These are phyloP conservation scores for Bujurquina vittata DNA, from an alignment of 2,113 vertebrate genomes.

Conservation along the genomic window DNA sequence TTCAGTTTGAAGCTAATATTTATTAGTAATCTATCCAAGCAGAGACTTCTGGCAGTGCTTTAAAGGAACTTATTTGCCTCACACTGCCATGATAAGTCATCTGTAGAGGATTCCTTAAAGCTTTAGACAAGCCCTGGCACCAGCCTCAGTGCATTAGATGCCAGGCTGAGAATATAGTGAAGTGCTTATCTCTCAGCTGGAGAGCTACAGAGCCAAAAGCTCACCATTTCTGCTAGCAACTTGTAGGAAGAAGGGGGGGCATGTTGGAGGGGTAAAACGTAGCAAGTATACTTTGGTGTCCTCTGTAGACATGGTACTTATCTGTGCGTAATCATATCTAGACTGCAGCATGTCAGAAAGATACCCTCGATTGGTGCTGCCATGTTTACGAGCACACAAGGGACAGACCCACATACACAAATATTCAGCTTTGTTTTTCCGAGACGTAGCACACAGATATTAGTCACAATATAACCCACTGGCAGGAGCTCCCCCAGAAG, in stretches of 20 bases:
- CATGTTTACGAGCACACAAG: slow-evolving; percentile 27
- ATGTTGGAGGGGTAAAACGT: slow-evolving; percentile 12
- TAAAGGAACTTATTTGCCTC: slow-evolving; percentile 51
- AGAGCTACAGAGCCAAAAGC: slow-evolving; percentile 54
- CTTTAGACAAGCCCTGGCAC: slow-evolving; percentile 58
- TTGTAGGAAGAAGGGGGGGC: not conserved
- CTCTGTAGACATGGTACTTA: slow-evolving; percentile 60
- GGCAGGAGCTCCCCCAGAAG: slow-evolving; percentile 68
- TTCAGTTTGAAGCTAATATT: slow-evolving; percentile 6
- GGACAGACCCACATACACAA: slow-evolving; percentile 31
- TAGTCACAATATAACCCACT: slow-evolving; percentile 78
- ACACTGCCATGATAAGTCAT: slow-evolving; percentile 48
- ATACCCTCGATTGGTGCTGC: slow-evolving; percentile 56
- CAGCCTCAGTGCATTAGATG: slow-evolving; percentile 48
- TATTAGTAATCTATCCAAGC: slow-evolving; percentile 16
- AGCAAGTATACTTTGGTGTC: slow-evolving; percentile 53
- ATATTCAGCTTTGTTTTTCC: slow-evolving; percentile 63
- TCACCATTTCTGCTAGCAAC: slow-evolving; percentile 40
- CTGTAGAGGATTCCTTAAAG: slow-evolving; percentile 55
- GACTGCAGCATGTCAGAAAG: slow-evolving; percentile 45
- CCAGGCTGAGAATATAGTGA: slow-evolving; percentile 63
- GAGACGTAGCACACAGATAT: slow-evolving; percentile 77
- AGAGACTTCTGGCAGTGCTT: slow-evolving; percentile 20
- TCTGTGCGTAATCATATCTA: slow-evolving; percentile 72
- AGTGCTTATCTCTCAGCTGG: slow-evolving; percentile 71